phyloP scores from a whole-genome alignment of 2,113 vertebrate genomes.

The Ariopsis seemanni region DNA sequence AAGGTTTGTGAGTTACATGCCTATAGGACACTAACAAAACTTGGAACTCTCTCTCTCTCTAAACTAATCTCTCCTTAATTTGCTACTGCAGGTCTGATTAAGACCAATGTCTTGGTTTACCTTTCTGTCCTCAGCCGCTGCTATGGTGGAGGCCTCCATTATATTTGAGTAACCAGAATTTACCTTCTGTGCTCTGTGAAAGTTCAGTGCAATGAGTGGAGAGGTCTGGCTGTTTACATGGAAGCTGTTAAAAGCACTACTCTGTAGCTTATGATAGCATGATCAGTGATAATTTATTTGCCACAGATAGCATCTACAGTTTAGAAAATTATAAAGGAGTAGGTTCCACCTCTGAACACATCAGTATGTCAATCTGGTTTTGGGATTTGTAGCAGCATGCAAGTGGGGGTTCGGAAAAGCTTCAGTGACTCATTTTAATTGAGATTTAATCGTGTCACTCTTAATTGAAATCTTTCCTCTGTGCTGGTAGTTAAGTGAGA shows the following conservation, averaged over 20 bases:
- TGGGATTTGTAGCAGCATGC: slow-evolving; percentile 58
- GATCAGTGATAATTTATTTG: slow-evolving; percentile 46
- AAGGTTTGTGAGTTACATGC: not conserved
- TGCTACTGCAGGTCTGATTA: slow-evolving; percentile 50
- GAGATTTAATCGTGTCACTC: slow-evolving; percentile 45
- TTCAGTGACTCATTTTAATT: slow-evolving; percentile 40
- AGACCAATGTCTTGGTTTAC: slow-evolving; percentile 65
- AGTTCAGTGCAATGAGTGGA: slow-evolving; percentile 62
- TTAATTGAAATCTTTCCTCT: slow-evolving; percentile 49
- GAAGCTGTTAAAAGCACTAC: not conserved
- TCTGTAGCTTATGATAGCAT: not conserved
- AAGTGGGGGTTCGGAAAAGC: slow-evolving; percentile 54
- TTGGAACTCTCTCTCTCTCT: not conserved
- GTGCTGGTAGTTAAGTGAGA: slow-evolving; percentile 20
- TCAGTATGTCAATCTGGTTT: slow-evolving; percentile 61
- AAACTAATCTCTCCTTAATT: not conserved
- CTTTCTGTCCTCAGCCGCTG: slow-evolving; percentile 64
- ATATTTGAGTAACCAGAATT: slow-evolving; percentile 59
- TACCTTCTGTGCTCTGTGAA: slow-evolving; percentile 58
- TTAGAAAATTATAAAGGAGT: slow-evolving; percentile 58
- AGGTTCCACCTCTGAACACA: slow-evolving; percentile 67
- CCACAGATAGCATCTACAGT: slow-evolving; percentile 53
- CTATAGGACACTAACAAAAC: no score
- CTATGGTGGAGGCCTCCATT: slow-evolving; percentile 49
- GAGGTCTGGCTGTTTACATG: slow-evolving; percentile 63